phyloP scores from a whole-genome alignment of 2,113 vertebrate genomes.

The Macquaria australasica region DNA sequence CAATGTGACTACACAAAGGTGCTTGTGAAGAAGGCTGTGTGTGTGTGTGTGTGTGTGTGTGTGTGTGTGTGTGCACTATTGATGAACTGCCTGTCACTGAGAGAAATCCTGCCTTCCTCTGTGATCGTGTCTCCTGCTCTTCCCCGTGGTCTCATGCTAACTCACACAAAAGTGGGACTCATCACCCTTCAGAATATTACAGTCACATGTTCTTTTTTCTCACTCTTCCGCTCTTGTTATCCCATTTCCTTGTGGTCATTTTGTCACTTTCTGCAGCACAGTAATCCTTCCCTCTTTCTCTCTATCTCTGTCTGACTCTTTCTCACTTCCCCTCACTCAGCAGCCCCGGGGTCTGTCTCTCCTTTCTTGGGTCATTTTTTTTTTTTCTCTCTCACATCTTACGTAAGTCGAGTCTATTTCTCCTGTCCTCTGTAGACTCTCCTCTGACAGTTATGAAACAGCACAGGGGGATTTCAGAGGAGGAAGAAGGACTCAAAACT shows the following conservation, averaged over 20 bases:
- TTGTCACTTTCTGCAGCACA: slow-evolving; percentile 55
- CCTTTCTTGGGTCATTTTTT: slow-evolving; percentile 57
- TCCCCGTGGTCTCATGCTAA: slow-evolving; percentile 18
- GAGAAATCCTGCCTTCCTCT: slow-evolving; percentile 49
- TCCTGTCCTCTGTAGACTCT: slow-evolving; percentile 77
- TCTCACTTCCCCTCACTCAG: slow-evolving; percentile 65
- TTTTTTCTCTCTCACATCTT: slow-evolving; percentile 65
- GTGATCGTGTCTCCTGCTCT: slow-evolving; percentile 46
- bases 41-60: slow-evolving; percentile 7
- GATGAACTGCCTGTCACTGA: slow-evolving; percentile 53
- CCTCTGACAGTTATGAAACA: slow-evolving; percentile 80
- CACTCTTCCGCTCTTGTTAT: slow-evolving; percentile 39
- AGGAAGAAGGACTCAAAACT: slow-evolving; percentile 67
- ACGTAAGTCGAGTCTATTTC: slow-evolving; percentile 79
- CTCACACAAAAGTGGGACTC: slow-evolving; percentile 44
- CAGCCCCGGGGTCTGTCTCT: slow-evolving; percentile 73
- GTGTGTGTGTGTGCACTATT: slow-evolving; percentile 21
- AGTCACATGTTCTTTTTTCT: slow-evolving; percentile 13
- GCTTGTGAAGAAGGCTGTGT: neutral
- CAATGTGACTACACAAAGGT: slow-evolving; percentile 29
- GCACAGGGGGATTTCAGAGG: slow-evolving; percentile 69
- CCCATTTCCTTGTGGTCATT: slow-evolving; percentile 62
- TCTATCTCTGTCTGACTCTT: slow-evolving; percentile 49
- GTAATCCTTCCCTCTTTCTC: slow-evolving; percentile 54
- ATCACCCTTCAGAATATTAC: slow-evolving; percentile 30